Base-by-base conservation (phyloP, 2,113 vertebrate species). In the Leptosomus discolor region DNA sequence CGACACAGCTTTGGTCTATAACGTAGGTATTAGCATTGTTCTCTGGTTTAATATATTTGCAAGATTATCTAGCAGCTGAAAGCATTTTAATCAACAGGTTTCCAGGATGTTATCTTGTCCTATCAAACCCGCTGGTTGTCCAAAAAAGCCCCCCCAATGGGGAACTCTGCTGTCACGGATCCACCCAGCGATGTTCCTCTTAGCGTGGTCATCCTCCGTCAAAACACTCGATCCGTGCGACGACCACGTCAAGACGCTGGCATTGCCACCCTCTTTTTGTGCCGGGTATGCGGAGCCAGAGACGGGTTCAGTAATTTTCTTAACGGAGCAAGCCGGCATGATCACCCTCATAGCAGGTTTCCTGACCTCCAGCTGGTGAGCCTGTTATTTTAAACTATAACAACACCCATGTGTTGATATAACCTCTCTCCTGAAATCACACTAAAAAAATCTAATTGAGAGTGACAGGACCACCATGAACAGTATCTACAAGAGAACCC, bases 31-130 rank as follows among this genome's bases (percentile, higher is more conserved):
- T 3, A 50, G 39, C 58, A 61, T 88, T 86, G 75, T 68, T 92
- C 83, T 92, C 79, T 92, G 92, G 84, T 56, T 89, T 92, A 89
- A 85, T 43, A 15, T 79, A 46, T 73, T 78, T 67, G 70, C 48
- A 63, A 36, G 80, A 88, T 78, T 54, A n/a, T 61, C 83, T 53
- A 77, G 17, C 51, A 30, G 27, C 34, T 64, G 8, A 29, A 78
- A 86, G 60, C 45, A 11, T 36, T 79, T 69, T 34, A 26, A 73
- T 54, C 96, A 85, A 89, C 34, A 95, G 20, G 10, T 94, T 92
- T 53, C 48, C 50, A 36, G 26, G 48, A 50, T 15, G 32, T 67
- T n/a, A 26, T 8, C 56, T 6, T 22, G 29, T 67, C 54, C 81
- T 68, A 69, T 22, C 19, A 80, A 75, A 76, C 7, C 77, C 46